These are phyloP conservation scores for Stichopus chloronotus DNA, from an alignment of 35 echinoderm and acorn worm species.

Conservation along the genomic window DNA sequence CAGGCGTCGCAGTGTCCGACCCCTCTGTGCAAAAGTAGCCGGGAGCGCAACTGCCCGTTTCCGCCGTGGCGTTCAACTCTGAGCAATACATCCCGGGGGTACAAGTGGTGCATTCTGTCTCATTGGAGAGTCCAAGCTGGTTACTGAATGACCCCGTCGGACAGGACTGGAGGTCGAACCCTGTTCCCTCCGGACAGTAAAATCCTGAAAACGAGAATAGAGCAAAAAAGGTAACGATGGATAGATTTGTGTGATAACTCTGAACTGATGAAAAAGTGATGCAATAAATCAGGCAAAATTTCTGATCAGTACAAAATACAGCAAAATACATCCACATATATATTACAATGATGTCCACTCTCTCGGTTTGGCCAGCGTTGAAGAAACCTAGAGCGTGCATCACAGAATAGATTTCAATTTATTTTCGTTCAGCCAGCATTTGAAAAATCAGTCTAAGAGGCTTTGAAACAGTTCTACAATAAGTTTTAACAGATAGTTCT, in stretches of 20 bases:
- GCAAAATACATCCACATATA: too few species aligned
- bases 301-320: too few species aligned
- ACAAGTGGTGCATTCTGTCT: conserved; percentile 82
- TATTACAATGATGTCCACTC: too few species aligned
- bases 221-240: background rate
- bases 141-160: conserved; percentile 86
- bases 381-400: too few species aligned
- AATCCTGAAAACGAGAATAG: conserved; percentile 57
- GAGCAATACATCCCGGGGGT: conserved; percentile 82
- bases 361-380: too few species aligned
- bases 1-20: conserved; percentile 89
- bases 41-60: conserved; percentile 73
- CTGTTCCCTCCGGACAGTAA: conserved; percentile 93
- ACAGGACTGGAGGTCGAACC: conserved; percentile 90
- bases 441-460: too few species aligned
- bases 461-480: too few species aligned
- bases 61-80: conserved; percentile 77
- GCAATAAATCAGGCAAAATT: too few species aligned
- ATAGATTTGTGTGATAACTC: background rate
- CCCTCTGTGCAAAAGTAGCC: conserved; percentile 90
- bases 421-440: too few species aligned
- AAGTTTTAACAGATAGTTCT: too few species aligned
- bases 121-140: conserved; percentile 75
- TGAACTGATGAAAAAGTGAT: too few species aligned
- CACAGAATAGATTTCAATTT: too few species aligned